phyloP scores from a whole-genome alignment of 2,797 vertebrate species.

The Mus caroli region DNA sequence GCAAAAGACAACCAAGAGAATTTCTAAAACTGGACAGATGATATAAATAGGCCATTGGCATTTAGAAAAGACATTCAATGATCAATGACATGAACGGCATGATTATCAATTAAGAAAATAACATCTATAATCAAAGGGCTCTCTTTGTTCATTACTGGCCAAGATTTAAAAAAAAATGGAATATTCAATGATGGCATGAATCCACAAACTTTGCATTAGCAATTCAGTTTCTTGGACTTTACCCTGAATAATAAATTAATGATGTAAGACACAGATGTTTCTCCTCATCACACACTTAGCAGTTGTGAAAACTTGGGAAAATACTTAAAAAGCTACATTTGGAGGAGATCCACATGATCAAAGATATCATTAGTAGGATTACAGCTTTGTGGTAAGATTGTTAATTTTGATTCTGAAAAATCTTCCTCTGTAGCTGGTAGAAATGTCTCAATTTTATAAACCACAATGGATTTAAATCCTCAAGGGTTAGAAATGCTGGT shows the following conservation, averaged over 20 bases:
- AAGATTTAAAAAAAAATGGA: neutral
- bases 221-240: conserved; percentile 47
- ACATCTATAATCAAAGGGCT: neutral
- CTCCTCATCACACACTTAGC: neutral
- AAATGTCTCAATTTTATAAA: conserved; percentile 51
- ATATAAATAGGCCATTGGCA: neutral
- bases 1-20: neutral
- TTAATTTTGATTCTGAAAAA: conserved; percentile 36
- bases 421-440: neutral
- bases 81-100: neutral
- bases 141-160: neutral
- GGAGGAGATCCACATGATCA: neutral
- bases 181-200: neutral
- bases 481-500: neutral
- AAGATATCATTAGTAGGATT: conserved; percentile 31
- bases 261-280: neutral
- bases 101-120: conserved; percentile 45
- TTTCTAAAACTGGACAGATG: conserved; percentile 21
- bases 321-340: neutral
- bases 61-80: conserved; percentile 50
- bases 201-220: conserved; percentile 25
- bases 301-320: neutral
- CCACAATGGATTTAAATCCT: neutral
- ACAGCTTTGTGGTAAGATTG: neutral
- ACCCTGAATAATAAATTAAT: conserved; percentile 36